Percentiles rank a stretch among this genome's conserved stretches.
Conservation (phyloP, 2,888 invertebrate species). For the Monoplex corrugatus region DNA sequence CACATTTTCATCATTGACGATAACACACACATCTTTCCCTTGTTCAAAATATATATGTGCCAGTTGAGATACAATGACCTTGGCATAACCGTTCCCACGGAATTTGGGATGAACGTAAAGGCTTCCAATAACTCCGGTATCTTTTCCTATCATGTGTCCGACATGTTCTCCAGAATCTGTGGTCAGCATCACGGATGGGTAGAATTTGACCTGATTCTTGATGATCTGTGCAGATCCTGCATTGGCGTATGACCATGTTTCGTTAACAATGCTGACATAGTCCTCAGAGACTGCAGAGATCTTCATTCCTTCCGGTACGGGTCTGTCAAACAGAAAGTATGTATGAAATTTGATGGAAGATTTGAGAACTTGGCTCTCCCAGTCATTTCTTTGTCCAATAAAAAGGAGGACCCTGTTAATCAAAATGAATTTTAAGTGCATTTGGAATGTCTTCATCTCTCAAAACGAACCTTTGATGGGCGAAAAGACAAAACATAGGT, state of each 20-base stretch:
- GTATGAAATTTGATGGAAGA: no score
- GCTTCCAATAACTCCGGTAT: conserved; percentile 39
- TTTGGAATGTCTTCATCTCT: no score
- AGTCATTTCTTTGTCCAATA: no score
- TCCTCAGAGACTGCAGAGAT: not conserved
- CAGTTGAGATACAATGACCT: conserved; percentile 50
- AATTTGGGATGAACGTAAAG: conserved; percentile 49
- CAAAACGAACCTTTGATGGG: no score
- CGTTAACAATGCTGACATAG: not conserved
- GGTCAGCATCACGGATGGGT: conserved; percentile 8
- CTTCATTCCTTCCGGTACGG: conserved; percentile 35
- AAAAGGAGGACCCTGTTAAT: no score
- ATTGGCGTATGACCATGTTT: not conserved
- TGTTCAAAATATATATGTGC: conserved; percentile 46
- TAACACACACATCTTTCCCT: conserved; percentile 33
- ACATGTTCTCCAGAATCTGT: conserved; percentile 22
- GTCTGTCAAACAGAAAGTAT: no score
- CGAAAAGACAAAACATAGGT: no score
- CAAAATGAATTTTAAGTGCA: no score
- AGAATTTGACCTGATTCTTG: not conserved
- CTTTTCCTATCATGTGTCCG: conserved; percentile 42
- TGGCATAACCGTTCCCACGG: conserved; percentile 52
- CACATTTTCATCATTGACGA: not conserved
- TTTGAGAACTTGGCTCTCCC: no score
- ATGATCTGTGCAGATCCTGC: not conserved